Evolutionary conservation across 2,113 vertebrate species (phyloP).

Genomic region (Anolis carolinensis): DNA sequence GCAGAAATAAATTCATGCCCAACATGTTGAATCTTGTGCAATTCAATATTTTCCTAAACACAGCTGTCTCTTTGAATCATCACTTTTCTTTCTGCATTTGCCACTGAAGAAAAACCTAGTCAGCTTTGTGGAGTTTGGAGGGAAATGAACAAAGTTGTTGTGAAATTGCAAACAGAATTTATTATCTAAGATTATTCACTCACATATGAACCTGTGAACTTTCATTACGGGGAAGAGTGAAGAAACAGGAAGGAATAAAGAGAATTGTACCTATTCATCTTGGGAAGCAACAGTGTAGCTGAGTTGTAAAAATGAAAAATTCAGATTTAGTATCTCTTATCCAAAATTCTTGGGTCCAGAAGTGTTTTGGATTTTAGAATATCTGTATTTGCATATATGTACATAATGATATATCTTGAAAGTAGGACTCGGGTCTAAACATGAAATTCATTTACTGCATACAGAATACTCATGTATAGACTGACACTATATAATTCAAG

Average conservation of each 20-base stretch:
- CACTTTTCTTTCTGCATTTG: conserved; percentile 14
- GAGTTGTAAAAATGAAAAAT: not conserved
- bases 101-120: not conserved
- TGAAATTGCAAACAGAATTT: not conserved
- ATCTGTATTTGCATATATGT: no score
- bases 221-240: not conserved
- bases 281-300: not conserved
- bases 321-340: no score
- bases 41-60: conserved; percentile 6
- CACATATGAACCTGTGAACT: no score
- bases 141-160: not conserved
- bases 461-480: no score
- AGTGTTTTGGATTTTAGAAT: no score
- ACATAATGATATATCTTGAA: no score
- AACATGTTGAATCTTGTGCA: not conserved
- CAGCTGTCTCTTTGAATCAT: conserved; percentile 2
- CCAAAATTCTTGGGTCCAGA: no score
- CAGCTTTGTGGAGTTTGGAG: not conserved
- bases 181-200: not conserved
- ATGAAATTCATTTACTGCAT: no score
- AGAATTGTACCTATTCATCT: not conserved
- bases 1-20: conserved; percentile 2
- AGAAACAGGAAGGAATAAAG: not conserved
- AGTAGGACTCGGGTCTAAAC: no score
- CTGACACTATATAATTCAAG: no score